phyloP scores from a whole-genome alignment of 2,113 vertebrate species.

The Maccullochella peelii region DNA sequence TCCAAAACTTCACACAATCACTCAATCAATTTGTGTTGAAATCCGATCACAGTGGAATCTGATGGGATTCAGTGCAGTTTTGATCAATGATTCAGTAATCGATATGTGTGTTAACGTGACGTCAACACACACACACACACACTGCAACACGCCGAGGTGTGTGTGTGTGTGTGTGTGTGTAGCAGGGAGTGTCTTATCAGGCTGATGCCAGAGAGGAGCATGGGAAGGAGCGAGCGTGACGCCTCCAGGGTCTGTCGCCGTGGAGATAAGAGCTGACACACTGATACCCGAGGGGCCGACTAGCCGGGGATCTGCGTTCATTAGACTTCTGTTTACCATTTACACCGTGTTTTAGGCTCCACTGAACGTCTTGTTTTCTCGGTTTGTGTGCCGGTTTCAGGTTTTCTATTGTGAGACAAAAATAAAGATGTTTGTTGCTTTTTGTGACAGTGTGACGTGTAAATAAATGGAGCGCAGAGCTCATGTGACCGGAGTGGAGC shows the following conservation, averaged over 20 bases:
- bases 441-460: not conserved
- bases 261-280: constrained; percentile 56
- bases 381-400: not conserved
- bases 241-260: constrained; percentile 45
- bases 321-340: too few species aligned
- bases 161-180: not conserved
- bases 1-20: too few species aligned
- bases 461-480: not conserved
- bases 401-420: not conserved
- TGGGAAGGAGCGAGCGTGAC: not conserved
- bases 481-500: not conserved
- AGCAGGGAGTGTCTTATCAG: constrained; percentile 68
- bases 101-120: not conserved
- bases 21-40: not conserved
- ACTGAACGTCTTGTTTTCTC: not conserved
- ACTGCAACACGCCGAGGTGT: not conserved
- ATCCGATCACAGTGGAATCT: not conserved
- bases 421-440: not conserved
- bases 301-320: too few species aligned
- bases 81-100: not conserved
- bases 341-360: too few species aligned
- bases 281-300: not conserved
- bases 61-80: too few species aligned
- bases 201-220: not conserved
- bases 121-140: not conserved